Percentiles rank a stretch among this genome's conserved stretches.
Conservation (phyloP, 2,888 invertebrate species). For the Cantharis rufa region DNA sequence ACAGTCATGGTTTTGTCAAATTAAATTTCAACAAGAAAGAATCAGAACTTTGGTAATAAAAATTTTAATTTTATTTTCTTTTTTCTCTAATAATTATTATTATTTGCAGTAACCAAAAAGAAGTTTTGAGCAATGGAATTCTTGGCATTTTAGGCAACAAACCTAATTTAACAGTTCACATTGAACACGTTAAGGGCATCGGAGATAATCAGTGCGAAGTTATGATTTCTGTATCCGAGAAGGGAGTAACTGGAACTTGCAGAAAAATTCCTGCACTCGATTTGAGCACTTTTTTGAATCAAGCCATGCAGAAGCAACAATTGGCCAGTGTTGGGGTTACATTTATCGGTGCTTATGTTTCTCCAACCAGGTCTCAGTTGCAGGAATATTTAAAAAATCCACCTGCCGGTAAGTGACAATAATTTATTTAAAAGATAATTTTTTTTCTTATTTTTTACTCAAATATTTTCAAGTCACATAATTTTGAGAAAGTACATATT, state of each 20-base stretch:
- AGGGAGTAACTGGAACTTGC: slow-evolving; percentile 65
- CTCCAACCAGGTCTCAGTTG: slow-evolving; percentile 77
- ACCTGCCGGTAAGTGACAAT: slow-evolving; percentile 66
- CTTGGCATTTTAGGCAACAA: slow-evolving; percentile 79
- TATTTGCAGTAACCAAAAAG: slow-evolving; percentile 66
- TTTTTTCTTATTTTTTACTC: not conserved
- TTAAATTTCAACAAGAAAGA: slow-evolving; percentile 82
- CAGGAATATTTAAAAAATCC: slow-evolving; percentile 89
- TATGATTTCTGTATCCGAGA: slow-evolving; percentile 74
- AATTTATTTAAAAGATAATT: no score
- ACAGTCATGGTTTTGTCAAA: slow-evolving; percentile 89
- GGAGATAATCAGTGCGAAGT: slow-evolving; percentile 79
- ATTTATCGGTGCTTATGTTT: slow-evolving; percentile 72
- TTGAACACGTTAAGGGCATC: slow-evolving; percentile 78
- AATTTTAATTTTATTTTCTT: not conserved
- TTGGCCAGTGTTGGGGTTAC: slow-evolving; percentile 73
- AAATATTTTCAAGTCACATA: no score
- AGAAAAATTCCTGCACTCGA: slow-evolving; percentile 76
- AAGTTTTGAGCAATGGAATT: slow-evolving; percentile 68
- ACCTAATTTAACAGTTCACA: slow-evolving; percentile 77
- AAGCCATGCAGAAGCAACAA: slow-evolving; percentile 72
- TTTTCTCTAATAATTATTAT: not conserved
- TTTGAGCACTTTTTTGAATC: slow-evolving; percentile 70
- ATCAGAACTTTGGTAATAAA: slow-evolving; percentile 71
- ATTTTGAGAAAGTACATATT: no score